Conservation (phyloP, 2,113 vertebrate genomes). For the Egretta garzetta region DNA sequence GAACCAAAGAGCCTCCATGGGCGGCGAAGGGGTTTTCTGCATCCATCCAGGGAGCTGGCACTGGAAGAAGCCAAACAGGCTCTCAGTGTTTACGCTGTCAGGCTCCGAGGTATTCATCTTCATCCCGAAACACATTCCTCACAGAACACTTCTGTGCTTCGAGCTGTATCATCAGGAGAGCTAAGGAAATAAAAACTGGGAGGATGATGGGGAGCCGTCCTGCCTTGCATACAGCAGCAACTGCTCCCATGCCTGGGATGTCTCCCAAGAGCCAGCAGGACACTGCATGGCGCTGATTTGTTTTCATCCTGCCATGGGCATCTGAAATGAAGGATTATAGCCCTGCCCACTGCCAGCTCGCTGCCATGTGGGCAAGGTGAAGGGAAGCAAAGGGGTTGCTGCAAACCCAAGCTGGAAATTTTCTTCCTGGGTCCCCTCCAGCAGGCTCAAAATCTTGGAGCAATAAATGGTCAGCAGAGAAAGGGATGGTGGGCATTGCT, state of each 20-base stretch:
- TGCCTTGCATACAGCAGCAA: not conserved
- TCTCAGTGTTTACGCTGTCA: constrained; percentile 36
- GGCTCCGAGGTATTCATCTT: constrained; percentile 28
- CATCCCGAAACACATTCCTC: constrained; percentile 62
- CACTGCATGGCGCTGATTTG: not conserved
- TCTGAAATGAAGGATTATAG: not conserved
- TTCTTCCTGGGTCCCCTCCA: not conserved
- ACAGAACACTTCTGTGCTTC: constrained; percentile 24
- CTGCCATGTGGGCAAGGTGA: not conserved
- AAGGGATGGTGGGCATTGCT: not conserved
- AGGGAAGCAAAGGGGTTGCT: not conserved
- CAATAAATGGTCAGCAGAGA: not conserved
- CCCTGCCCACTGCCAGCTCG: not conserved
- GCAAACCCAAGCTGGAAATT: not conserved
- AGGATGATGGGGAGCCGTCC: not conserved
- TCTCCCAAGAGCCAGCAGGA: not conserved
- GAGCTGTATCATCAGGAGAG: not conserved
- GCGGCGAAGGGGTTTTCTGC: not conserved
- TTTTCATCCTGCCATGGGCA: not conserved
- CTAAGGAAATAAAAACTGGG: not conserved
- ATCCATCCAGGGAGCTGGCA: constrained; percentile 9
- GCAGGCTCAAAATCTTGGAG: not conserved
- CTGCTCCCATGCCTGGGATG: not conserved
- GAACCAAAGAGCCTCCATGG: not conserved
- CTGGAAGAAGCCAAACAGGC: constrained; percentile 37